Evolutionary conservation across 2,888 invertebrate species (phyloP).

Genomic region (Lordiphosa fenestrarum): DNA sequence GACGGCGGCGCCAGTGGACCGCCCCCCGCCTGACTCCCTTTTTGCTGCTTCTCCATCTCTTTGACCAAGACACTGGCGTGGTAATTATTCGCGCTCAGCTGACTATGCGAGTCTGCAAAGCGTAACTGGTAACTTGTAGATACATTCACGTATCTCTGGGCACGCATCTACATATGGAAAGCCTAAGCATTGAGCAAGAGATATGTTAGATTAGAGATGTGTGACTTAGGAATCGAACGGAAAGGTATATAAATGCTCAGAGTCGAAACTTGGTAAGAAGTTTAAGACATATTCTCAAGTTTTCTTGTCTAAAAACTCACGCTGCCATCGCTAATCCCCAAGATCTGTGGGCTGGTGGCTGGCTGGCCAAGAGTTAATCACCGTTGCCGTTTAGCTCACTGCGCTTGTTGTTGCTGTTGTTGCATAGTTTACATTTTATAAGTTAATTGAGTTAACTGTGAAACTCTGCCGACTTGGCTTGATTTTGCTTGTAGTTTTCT

Average conservation of each 20-base stretch:
- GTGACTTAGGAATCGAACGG: background rate
- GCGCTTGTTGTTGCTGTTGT: constrained; percentile 35
- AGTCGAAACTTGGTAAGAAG: too few species aligned
- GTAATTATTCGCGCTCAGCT: constrained; percentile 78
- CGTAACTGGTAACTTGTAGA: constrained; percentile 74
- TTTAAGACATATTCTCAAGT: too few species aligned
- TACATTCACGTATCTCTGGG: constrained; percentile 62
- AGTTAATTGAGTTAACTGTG: constrained; percentile 79
- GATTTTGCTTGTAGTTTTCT: constrained; percentile 2
- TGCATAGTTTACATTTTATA: constrained; percentile 69
- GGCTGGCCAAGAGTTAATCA: constrained; percentile 66
- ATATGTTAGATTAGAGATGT: constrained; percentile 22
- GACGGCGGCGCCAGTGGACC: constrained; percentile 40
- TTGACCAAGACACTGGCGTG: constrained; percentile 48
- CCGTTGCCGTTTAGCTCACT: constrained; percentile 67
- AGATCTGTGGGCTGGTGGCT: constrained; percentile 13
- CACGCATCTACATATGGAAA: constrained; percentile 66
- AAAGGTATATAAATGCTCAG: too few species aligned
- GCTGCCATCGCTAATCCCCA: constrained; percentile 18
- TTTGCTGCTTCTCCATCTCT: background rate
- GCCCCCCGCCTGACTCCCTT: background rate
- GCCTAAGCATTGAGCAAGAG: constrained; percentile 23
- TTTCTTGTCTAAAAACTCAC: constrained; percentile 10
- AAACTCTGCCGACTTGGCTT: constrained; percentile 39
- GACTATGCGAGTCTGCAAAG: constrained; percentile 71